phyloP scores from a whole-genome alignment of 2,797 vertebrate genomes.

The Myotis findleyi region DNA sequence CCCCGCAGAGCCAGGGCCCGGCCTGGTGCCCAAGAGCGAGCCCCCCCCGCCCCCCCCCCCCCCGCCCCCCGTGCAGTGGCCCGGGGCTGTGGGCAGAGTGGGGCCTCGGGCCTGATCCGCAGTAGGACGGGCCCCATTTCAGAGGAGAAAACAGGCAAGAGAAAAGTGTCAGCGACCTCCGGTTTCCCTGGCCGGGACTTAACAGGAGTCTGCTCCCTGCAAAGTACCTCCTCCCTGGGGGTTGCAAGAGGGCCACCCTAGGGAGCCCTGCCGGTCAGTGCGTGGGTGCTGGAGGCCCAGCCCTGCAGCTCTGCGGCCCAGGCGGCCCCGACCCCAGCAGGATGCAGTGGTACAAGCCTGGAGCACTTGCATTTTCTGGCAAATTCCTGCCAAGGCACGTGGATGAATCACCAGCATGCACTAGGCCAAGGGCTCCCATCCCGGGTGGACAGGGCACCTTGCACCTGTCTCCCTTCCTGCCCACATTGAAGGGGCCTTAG shows the following conservation, averaged over 20 bases:
- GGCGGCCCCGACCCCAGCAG: not conserved
- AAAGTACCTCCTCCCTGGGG: not conserved
- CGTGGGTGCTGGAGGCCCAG: fast-evolving
- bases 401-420: fast-evolving
- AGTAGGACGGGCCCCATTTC: fast-evolving
- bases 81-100: too few relatives aligned
- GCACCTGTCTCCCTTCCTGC: not conserved
- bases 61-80: too few relatives aligned
- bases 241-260: not conserved
- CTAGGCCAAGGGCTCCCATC: not conserved
- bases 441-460: not conserved
- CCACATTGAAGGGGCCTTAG: not conserved
- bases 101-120: not conserved
- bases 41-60: fast-evolving
- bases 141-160: not conserved
- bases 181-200: not conserved
- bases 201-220: not conserved
- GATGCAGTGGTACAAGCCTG: fast-evolving
- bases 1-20: not conserved
- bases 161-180: not conserved
- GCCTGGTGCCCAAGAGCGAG: not conserved
- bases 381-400: not conserved
- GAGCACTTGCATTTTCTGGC: not conserved
- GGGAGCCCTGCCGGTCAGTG: too few relatives aligned
- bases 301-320: not conserved